Evolutionary conservation across 2,797 vertebrate species (phyloP).

Genomic region (Neoniphon sammara): DNA sequence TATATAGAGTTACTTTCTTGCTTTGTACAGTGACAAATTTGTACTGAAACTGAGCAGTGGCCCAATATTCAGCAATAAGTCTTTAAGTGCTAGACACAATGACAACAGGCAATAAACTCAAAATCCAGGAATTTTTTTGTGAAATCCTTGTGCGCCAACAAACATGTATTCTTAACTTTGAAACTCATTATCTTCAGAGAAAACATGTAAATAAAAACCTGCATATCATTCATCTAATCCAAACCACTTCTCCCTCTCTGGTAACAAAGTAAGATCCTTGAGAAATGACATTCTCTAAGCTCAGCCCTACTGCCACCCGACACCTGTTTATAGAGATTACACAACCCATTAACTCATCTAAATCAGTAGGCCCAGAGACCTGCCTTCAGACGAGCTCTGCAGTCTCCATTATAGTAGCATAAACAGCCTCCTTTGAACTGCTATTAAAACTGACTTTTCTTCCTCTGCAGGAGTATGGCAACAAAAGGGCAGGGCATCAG

Average conservation of each 20-base stretch:
- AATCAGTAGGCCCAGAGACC: conserved; percentile 61
- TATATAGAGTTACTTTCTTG: no score
- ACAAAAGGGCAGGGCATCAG: conserved; percentile 43
- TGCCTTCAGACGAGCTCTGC: conserved; percentile 57
- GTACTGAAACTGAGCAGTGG: background rate
- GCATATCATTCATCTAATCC: background rate
- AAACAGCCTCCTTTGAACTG: conserved; percentile 68
- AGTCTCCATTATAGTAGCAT: conserved; percentile 66
- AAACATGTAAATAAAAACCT: conserved; percentile 4
- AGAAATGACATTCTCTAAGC: conserved; percentile 64
- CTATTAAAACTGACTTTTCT: conserved; percentile 51
- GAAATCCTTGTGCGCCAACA: background rate
- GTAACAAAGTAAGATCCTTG: conserved; percentile 68
- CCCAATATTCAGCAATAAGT: background rate
- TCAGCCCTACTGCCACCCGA: conserved; percentile 60
- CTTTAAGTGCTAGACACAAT: background rate
- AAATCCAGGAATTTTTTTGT: background rate
- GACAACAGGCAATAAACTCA: background rate
- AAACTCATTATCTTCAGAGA: conserved; percentile 11
- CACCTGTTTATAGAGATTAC: conserved; percentile 76
- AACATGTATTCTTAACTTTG: conserved; percentile 3
- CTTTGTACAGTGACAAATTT: no score
- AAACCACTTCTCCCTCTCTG: conserved; percentile 38
- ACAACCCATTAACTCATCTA: conserved; percentile 75
- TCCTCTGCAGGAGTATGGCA: conserved; percentile 36